Evolutionary conservation across 2,113 vertebrate genomes (phyloP).

Genomic region (Agelaius tricolor): DNA sequence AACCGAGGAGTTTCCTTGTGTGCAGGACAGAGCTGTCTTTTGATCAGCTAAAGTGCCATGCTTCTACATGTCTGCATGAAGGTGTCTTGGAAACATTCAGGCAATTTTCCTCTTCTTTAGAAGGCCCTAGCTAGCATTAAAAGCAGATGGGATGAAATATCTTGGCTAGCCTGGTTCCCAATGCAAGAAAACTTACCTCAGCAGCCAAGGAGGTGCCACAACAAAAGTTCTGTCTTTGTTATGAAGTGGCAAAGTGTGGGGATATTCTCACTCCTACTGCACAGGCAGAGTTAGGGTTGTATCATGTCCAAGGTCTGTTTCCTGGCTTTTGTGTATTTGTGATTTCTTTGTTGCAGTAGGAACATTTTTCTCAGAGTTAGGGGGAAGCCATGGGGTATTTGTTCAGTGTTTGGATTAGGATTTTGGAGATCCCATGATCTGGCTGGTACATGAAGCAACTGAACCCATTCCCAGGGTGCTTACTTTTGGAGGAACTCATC

Average conservation of each 20-base stretch:
- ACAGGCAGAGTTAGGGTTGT: not conserved
- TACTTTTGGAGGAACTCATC: not conserved
- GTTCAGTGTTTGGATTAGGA: not conserved
- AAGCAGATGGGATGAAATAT: not conserved
- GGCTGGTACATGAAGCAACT: not conserved
- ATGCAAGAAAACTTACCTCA: not conserved
- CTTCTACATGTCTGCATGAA: not conserved
- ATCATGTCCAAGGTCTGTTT: fast-evolving
- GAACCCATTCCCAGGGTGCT: not conserved
- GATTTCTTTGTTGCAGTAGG: not conserved
- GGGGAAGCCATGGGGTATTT: not conserved
- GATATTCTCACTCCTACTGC: not conserved
- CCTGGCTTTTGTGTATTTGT: not conserved
- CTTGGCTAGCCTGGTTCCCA: not conserved
- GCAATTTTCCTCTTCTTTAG: not conserved
- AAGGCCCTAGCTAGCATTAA: not conserved
- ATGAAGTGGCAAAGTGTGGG: not conserved
- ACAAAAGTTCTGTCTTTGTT: not conserved
- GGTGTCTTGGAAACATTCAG: not conserved
- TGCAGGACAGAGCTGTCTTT: not conserved
- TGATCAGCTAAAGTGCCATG: not conserved
- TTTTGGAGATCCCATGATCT: not conserved
- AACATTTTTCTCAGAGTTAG: not conserved
- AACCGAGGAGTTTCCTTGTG: not conserved
- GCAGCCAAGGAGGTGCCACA: not conserved